phyloP scores from a whole-genome alignment of 2,888 invertebrate species.

The Harmothoe impar region DNA sequence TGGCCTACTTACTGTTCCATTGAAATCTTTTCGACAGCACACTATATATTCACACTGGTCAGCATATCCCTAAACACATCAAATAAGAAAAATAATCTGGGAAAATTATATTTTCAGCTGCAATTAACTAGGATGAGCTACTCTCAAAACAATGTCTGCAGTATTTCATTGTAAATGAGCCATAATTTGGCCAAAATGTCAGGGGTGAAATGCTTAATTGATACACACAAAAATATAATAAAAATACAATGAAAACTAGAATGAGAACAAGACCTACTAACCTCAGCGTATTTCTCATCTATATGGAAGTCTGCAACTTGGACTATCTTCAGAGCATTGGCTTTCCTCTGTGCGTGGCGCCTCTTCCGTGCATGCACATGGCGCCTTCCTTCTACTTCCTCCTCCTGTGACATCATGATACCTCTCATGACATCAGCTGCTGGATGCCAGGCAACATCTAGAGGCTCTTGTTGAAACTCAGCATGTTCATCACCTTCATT shows the following conservation, averaged over 20 bases:
- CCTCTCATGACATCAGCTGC: neutral
- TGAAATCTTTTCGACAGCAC: neutral
- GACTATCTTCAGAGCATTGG: slow-evolving; percentile 61
- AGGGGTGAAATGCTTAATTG: too few relatives aligned
- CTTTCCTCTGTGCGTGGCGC: neutral
- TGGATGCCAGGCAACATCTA: neutral
- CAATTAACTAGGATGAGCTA: too few relatives aligned
- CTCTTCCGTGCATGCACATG: slow-evolving; percentile 2
- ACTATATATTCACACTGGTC: neutral
- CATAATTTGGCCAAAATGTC: too few relatives aligned
- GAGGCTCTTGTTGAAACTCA: too few relatives aligned
- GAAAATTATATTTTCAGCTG: too few relatives aligned
- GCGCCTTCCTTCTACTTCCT: neutral
- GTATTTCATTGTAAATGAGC: too few relatives aligned
- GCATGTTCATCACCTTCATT: too few relatives aligned
- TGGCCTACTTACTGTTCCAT: neutral
- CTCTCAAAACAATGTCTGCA: too few relatives aligned
- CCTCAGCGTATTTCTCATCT: slow-evolving; percentile 64
- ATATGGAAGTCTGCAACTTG: slow-evolving; percentile 67
- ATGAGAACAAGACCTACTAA: slow-evolving; percentile 30
- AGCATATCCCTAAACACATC: neutral
- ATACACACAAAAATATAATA: too few relatives aligned
- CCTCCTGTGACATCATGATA: neutral
- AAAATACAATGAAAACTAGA: too few relatives aligned
- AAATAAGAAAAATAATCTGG: too few relatives aligned